Percentiles rank a stretch among this genome's conserved stretches.
phyloP scores from a whole-genome alignment of 2,113 vertebrate genomes.

The Ciconia stormi region DNA sequence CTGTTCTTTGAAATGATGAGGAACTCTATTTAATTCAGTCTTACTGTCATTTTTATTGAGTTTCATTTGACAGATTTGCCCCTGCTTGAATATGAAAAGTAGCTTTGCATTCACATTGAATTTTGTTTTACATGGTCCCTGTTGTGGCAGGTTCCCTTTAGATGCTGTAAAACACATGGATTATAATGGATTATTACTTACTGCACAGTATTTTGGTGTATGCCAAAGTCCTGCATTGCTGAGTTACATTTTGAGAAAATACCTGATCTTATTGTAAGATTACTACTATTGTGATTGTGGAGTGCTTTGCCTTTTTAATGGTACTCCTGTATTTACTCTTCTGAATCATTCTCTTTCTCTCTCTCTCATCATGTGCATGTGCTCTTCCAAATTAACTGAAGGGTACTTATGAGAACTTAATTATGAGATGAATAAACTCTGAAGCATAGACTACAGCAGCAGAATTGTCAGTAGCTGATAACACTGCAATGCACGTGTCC shows the following conservation, averaged over 20 bases:
- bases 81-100: constrained; percentile 32
- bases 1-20: constrained; percentile 16
- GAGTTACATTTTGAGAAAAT: constrained; percentile 31
- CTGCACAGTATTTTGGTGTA: neutral
- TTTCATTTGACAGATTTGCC: constrained; percentile 11
- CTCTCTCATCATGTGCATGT: neutral
- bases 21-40: constrained; percentile 40
- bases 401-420: constrained; percentile 27
- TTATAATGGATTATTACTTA: constrained; percentile 5
- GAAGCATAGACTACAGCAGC: neutral
- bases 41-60: constrained; percentile 15
- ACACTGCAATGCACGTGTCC: fast-evolving
- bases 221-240: neutral
- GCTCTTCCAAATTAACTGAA: constrained; percentile 29
- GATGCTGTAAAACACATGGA: neutral
- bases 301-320: neutral
- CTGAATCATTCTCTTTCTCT: neutral
- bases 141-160: neutral
- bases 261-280: neutral
- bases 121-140: neutral
- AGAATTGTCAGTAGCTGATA: neutral
- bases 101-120: constrained; percentile 9
- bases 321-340: neutral
- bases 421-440: neutral
- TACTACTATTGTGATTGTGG: neutral